Conservation (phyloP, 2,797 vertebrate genomes). For the Peromyscus attwateri region DNA sequence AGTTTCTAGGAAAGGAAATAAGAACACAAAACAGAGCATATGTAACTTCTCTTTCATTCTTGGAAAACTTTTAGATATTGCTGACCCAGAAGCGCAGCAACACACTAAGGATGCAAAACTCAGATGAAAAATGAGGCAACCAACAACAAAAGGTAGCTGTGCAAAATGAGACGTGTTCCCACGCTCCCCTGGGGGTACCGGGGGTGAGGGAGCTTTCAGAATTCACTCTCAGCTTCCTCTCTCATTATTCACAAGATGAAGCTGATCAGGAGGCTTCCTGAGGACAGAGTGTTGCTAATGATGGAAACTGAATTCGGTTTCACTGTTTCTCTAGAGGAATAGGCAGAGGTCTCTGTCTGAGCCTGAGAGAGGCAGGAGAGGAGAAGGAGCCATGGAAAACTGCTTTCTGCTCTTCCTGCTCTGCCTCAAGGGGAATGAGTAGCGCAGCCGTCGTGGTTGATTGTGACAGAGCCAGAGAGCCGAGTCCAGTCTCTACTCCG, state of each 20-base stretch:
- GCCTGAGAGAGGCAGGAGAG: neutral
- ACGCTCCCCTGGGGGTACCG: neutral
- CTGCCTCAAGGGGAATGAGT: neutral
- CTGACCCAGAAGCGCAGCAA: constrained; percentile 34
- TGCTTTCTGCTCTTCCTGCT: too few species aligned
- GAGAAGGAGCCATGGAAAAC: neutral
- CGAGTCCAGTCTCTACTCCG: neutral
- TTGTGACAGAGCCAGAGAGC: neutral
- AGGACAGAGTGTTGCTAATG: neutral
- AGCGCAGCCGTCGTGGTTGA: neutral
- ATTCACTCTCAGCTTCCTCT: neutral
- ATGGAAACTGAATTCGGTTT: constrained; percentile 11
- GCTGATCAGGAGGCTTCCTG: neutral
- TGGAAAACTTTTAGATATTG: constrained; percentile 37
- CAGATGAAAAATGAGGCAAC: constrained; percentile 39
- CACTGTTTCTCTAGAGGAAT: neutral
- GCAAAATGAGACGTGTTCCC: constrained; percentile 21
- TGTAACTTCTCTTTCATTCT: neutral
- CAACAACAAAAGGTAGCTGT: constrained; percentile 26
- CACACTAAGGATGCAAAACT: constrained; percentile 31
- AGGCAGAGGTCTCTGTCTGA: neutral
- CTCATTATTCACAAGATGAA: constrained; percentile 62
- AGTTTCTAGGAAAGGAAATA: constrained; percentile 28
- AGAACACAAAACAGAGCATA: neutral
- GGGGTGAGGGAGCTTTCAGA: constrained; percentile 32